A percentile compares a stretch with the other conserved stretches of the same genome.
These are phyloP conservation scores for Crocodylus rhombifer DNA, from an alignment of 2,797 vertebrate genomes.

Conservation along the genomic window DNA sequence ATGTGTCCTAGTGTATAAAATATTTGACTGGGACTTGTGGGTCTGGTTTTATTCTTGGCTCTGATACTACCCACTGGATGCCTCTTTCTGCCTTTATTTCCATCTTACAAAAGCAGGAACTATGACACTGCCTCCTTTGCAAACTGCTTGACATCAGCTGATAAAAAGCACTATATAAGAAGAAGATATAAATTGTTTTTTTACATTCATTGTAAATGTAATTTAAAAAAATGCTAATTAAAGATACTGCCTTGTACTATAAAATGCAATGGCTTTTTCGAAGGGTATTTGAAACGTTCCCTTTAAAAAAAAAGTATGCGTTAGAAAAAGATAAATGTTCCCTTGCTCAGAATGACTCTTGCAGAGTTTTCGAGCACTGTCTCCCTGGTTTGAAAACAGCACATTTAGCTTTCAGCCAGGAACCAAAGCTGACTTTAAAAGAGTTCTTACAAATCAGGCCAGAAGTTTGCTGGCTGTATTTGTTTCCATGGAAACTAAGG, in stretches of 20 bases:
- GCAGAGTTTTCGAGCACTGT: fast-evolving
- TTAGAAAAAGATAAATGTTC: not conserved
- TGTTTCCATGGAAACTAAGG: slow-evolving; percentile 47
- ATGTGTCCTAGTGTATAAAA: not conserved
- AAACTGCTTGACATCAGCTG: not conserved
- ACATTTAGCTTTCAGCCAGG: not conserved
- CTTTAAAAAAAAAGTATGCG: not conserved
- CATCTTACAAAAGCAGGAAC: not conserved
- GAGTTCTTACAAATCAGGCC: not conserved
- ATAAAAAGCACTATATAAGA: not conserved
- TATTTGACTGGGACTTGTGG: not conserved
- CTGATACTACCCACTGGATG: not conserved
- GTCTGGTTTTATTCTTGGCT: not conserved
- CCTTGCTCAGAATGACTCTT: fast-evolving
- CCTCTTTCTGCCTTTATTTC: not conserved
- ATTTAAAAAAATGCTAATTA: not conserved
- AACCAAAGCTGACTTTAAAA: fast-evolving
- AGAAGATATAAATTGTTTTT: not conserved
- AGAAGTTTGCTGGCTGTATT: fast-evolving
- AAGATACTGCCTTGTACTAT: not conserved
- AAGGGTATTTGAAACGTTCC: not conserved
- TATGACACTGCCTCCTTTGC: not conserved
- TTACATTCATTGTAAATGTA: not conserved
- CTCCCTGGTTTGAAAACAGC: not conserved
- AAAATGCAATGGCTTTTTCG: not conserved